Conservation (phyloP, 2,113 vertebrate species). For the Takifugu flavidus region DNA sequence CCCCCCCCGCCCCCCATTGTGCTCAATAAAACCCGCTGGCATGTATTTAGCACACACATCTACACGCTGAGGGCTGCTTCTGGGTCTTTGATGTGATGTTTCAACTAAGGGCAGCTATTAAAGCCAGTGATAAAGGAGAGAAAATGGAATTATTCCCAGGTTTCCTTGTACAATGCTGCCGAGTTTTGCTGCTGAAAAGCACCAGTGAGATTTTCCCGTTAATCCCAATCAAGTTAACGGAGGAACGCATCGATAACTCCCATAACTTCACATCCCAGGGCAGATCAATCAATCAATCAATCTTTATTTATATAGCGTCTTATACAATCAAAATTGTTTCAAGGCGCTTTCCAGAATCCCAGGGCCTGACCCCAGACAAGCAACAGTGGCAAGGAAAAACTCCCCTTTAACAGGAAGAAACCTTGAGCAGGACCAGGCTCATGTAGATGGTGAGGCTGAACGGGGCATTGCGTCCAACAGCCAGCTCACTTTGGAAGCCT, state of each 20-base stretch:
- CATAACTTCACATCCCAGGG: slow-evolving; percentile 4
- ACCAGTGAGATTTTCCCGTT: not conserved
- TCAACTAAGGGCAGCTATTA: slow-evolving; percentile 4
- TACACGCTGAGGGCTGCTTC: too few species aligned
- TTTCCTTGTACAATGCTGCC: not conserved
- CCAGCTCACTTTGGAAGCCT: slow-evolving; percentile 37
- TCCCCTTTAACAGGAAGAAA: too few species aligned
- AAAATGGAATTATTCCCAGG: too few species aligned
- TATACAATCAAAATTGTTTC: too few species aligned
- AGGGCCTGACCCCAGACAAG: too few species aligned
- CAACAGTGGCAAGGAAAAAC: too few species aligned
- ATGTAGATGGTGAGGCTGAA: slow-evolving; percentile 30
- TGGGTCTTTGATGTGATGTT: slow-evolving; percentile 23
- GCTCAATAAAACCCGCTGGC: too few species aligned
- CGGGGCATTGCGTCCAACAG: slow-evolving; percentile 42
- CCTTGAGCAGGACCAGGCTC: not conserved
- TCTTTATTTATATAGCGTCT: too few species aligned
- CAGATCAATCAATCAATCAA: not conserved
- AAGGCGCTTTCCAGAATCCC: too few species aligned
- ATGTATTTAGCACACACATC: too few species aligned
- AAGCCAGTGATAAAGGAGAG: not conserved
- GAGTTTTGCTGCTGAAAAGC: not conserved
- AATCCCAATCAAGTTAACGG: slow-evolving; percentile 22
- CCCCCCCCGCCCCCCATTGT: too few species aligned
- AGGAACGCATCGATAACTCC: slow-evolving; percentile 19